Conservation (phyloP, 2,797 vertebrate genomes). For the Halcyon chelicuti region DNA sequence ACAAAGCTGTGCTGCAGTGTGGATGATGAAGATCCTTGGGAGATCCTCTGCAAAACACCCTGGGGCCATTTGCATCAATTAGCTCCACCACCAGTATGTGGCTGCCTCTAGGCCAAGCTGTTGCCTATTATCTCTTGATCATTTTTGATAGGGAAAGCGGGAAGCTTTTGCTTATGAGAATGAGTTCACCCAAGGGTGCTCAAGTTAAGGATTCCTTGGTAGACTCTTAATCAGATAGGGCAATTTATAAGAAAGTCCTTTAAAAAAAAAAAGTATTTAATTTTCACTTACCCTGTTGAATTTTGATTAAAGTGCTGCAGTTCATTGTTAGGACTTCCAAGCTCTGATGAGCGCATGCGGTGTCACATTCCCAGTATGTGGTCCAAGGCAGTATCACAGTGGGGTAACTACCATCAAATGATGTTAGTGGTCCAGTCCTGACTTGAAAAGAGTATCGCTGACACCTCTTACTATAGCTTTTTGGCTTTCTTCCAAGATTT, state of each 20-base stretch:
- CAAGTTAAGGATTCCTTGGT: neutral
- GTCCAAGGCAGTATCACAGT: neutral
- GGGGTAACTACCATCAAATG: neutral
- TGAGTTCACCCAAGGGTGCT: neutral
- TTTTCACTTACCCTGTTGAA: neutral
- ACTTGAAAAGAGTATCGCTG: neutral
- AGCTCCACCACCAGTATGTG: neutral
- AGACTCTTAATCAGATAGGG: neutral
- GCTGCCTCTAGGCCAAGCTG: neutral
- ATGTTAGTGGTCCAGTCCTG: neutral
- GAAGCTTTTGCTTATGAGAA: neutral
- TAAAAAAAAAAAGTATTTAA: neutral
- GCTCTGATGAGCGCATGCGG: neutral
- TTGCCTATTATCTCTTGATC: neutral
- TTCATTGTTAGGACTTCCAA: neutral
- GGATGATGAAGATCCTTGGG: neutral
- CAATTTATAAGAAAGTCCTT: neutral
- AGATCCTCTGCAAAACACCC: slow-evolving; percentile 9
- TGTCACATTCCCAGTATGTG: neutral
- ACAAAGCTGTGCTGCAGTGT: neutral
- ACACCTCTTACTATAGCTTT: neutral
- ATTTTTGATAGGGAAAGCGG: neutral
- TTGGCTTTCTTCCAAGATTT: slow-evolving; percentile 30
- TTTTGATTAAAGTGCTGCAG: neutral
- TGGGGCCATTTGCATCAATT: neutral